Percentiles rank a stretch among this genome's conserved stretches.
Conservation (phyloP, 1,140 invertebrate genomes). For the Lordiphosa collinella region DNA sequence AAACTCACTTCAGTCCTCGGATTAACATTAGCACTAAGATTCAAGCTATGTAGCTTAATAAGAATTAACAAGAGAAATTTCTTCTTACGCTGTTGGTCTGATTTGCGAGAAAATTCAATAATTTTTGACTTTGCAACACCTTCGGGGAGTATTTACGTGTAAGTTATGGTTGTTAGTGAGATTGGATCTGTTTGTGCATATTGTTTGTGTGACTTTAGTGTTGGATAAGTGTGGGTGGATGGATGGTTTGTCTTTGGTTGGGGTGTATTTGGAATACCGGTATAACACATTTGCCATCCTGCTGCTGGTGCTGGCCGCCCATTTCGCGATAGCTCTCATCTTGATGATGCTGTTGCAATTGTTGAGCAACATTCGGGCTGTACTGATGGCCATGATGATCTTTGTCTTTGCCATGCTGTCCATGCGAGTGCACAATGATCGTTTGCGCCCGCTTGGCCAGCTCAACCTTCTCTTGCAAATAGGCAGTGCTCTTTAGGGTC, state of each 20-base stretch:
- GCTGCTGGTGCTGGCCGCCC: slow-evolving; percentile 41
- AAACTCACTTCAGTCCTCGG: too few relatives aligned
- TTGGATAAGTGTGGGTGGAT: slow-evolving; percentile 47
- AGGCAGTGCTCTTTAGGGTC: slow-evolving; percentile 52
- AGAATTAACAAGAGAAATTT: too few relatives aligned
- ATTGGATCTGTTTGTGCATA: slow-evolving; percentile 13
- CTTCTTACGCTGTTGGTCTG: too few relatives aligned
- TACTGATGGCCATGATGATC: slow-evolving; percentile 71
- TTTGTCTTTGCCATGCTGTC: slow-evolving; percentile 63
- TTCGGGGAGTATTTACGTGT: slow-evolving; percentile 12
- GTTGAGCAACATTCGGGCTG: slow-evolving; percentile 62
- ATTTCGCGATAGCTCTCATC: slow-evolving; percentile 69
- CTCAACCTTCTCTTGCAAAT: slow-evolving; percentile 76
- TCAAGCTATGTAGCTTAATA: too few relatives aligned
- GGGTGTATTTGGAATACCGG: slow-evolving; percentile 68
- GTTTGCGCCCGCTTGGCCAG: slow-evolving; percentile 71
- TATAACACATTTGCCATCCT: slow-evolving; percentile 63
- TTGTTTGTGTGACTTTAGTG: slow-evolving; percentile 10
- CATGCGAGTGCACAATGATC: slow-evolving; percentile 68
- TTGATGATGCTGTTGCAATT: slow-evolving; percentile 48
- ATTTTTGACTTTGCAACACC: slow-evolving; percentile 6
- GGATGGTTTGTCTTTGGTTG: slow-evolving; percentile 22
- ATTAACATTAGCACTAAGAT: too few relatives aligned
- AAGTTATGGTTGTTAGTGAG: slow-evolving; percentile 3
- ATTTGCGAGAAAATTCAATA: too few relatives aligned